Evolutionary conservation across 2,888 invertebrate genomes (phyloP), one percentile per base, ranked within the genome.

Genomic region (Parnassius smintheus): DNA sequence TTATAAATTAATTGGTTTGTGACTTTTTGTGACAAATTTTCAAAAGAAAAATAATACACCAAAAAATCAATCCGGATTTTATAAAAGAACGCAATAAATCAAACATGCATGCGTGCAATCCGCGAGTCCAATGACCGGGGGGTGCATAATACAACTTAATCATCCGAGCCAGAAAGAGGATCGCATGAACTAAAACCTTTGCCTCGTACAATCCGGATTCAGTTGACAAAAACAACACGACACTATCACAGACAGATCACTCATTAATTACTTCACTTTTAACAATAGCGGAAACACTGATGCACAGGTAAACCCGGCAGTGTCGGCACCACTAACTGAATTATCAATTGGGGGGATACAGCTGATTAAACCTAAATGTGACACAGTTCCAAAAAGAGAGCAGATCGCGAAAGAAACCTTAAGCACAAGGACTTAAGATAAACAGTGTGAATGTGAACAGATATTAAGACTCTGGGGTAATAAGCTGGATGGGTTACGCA

Each of bases 271-370:
- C 2, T 49, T 13, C 49, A 49, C 49, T 49, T 49, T 49, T 18
- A 35, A 35, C 7, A 13, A 49, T 49, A 49, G n/a, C 1, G 44
- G 10, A 44, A 11, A 56, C 60, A 61, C 48, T 58, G 61, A 66
- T 67, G 75, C 78, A 75, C 77, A 80, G 78, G 77, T 70, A 61
- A 74, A 76, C 80, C 86, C 84, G 86, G 74, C 80, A 80, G 82
- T 74, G 81, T 79, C 73, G 74, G 68, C 70, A 75, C 75, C 65
- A 72, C 75, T 85, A 86, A 90, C 89, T 88, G 80, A 89, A 89
- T 89, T 90, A 90, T 85, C 86, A 86, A 88, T 84, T 80, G 83
- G 80, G 83, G 83, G 81, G 70, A 78, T 77, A 84, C 91, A 91
- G 90, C 91, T 91, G 91, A 87, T 88, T 80, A 88, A 84, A 88